A percentile compares a stretch with the other conserved stretches of the same genome.
Evolutionary conservation across 2,797 vertebrate genomes (phyloP).

Genomic region (Neoniphon sammara): DNA sequence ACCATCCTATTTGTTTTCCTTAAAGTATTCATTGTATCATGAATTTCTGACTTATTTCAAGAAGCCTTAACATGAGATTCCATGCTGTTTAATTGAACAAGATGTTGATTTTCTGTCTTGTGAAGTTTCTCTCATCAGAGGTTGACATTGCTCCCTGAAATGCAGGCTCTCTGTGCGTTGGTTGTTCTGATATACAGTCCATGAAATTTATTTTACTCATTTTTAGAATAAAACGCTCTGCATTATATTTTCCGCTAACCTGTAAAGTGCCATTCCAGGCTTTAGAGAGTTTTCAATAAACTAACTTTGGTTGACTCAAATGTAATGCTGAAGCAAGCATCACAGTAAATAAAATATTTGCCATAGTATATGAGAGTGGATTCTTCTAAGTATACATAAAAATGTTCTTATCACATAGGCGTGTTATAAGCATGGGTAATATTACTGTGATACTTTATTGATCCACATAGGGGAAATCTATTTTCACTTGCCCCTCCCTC

Average conservation of each 20-base stretch:
- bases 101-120: constrained; percentile 29
- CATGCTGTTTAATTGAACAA: constrained; percentile 9
- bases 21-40: neutral
- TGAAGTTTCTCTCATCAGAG: constrained; percentile 17
- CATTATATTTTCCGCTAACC: constrained; percentile 17
- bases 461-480: too few relatives aligned
- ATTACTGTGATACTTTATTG: neutral
- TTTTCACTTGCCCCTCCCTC: too few relatives aligned
- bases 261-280: neutral
- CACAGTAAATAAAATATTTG: constrained; percentile 2
- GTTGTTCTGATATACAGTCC: constrained; percentile 29
- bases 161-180: neutral
- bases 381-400: neutral
- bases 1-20: neutral
- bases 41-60: constrained; percentile 21
- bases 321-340: neutral
- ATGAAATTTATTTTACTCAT: constrained; percentile 47
- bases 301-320: neutral
- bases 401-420: neutral
- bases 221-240: constrained; percentile 71
- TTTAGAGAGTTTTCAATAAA: neutral
- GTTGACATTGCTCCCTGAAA: neutral
- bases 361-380: neutral
- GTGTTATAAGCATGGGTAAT: neutral
- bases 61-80: constrained; percentile 14